Evolutionary conservation across 2,797 vertebrate species (phyloP).

Genomic region (Otus scops): DNA sequence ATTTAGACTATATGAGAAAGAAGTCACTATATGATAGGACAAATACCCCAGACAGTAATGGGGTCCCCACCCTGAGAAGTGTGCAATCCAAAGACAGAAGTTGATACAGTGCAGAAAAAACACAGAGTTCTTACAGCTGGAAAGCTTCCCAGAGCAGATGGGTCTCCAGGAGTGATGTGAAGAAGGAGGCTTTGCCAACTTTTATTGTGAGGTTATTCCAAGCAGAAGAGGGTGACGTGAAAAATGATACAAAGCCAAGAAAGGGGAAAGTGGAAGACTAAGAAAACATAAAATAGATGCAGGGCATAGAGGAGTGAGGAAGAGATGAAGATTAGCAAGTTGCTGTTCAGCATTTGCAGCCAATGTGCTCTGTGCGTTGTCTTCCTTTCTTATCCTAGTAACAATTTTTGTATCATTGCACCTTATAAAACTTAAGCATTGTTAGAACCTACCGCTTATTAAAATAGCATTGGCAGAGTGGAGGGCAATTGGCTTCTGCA

Average conservation of each 20-base stretch:
- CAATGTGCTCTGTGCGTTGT: not conserved
- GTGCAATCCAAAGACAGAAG: not conserved
- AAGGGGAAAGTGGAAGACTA: not conserved
- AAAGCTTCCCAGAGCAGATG: not conserved
- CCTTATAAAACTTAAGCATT: not conserved
- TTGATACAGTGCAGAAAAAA: not conserved
- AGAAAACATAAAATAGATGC: not conserved
- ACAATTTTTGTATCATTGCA: not conserved
- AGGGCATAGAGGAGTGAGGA: not conserved
- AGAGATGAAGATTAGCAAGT: not conserved
- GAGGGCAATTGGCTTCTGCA: not conserved
- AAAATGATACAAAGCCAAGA: not conserved
- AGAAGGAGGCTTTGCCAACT: not conserved
- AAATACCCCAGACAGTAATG: not conserved
- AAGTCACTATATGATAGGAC: not conserved
- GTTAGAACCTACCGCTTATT: not conserved
- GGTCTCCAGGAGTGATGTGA: not conserved
- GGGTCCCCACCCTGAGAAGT: not conserved
- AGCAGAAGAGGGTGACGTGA: not conserved
- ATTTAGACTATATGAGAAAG: not conserved
- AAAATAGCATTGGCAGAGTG: not conserved
- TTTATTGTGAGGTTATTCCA: not conserved
- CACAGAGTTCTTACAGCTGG: not conserved
- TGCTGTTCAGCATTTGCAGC: not conserved
- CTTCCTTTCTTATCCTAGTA: not conserved